phyloP scores from a whole-genome alignment of 2,113 vertebrate genomes.

The Seriola quinqueradiata region DNA sequence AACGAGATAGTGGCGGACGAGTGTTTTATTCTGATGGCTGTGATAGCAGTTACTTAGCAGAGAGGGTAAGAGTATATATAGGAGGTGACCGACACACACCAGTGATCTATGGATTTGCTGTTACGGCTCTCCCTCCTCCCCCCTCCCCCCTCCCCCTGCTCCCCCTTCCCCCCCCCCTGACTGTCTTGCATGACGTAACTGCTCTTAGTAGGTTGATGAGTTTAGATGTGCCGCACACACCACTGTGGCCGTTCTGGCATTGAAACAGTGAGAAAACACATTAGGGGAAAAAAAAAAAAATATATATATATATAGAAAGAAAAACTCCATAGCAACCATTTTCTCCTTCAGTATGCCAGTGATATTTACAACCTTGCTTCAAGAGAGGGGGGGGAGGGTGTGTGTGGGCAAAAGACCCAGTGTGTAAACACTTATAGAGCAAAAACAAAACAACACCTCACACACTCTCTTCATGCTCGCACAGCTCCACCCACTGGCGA shows the following conservation, averaged over 20 bases:
- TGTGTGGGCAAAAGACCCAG: neutral
- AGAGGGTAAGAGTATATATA: constrained; percentile 2
- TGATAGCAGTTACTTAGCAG: neutral
- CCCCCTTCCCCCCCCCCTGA: constrained; percentile 16
- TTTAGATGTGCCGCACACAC: constrained; percentile 29
- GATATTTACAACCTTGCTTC: constrained; percentile 53
- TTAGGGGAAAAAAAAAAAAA: neutral
- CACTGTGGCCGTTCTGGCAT: neutral
- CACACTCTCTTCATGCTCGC: constrained; percentile 10
- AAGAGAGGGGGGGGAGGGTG: neutral
- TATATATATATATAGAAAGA: neutral
- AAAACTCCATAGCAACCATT: constrained; percentile 36
- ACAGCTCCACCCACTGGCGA: constrained; percentile 62
- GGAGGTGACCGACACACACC: constrained; percentile 67
- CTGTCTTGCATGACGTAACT: constrained; percentile 60
- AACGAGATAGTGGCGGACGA: constrained; percentile 1
- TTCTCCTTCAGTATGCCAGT: neutral
- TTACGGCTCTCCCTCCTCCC: constrained; percentile 47
- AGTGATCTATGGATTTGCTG: constrained; percentile 67
- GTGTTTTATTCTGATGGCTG: neutral
- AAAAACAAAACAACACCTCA: constrained; percentile 57
- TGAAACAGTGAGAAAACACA: constrained; percentile 13
- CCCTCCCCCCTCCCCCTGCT: constrained; percentile 27
- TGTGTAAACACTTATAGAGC: constrained; percentile 41
- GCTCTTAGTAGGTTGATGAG: constrained; percentile 31